phyloP scores from a whole-genome alignment of 2,797 vertebrate species.

The Argya squamiceps region DNA sequence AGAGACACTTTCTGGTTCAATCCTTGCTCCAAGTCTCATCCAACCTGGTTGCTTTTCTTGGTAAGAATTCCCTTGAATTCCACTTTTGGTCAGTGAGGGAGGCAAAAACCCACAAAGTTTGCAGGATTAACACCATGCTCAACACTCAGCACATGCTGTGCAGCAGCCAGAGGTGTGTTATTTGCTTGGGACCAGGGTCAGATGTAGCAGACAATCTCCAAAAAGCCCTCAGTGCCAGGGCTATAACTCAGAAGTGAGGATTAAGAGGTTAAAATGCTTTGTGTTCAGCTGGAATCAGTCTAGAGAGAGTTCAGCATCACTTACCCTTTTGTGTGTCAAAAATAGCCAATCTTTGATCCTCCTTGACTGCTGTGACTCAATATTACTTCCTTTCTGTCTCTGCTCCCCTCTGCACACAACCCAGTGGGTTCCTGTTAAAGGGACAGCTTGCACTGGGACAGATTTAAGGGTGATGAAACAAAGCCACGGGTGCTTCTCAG shows the following conservation, averaged over 20 bases:
- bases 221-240: neutral
- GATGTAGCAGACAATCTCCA: neutral
- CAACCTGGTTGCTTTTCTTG: neutral
- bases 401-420: neutral
- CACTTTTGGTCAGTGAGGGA: neutral
- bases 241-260: neutral
- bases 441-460: neutral
- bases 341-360: neutral
- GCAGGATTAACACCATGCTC: neutral
- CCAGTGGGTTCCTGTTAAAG: neutral
- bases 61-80: neutral
- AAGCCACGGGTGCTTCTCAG: neutral
- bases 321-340: neutral
- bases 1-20: neutral
- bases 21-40: neutral
- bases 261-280: constrained; percentile 29
- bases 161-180: neutral
- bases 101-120: neutral
- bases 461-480: neutral
- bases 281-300: neutral
- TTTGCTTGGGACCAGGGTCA: neutral
- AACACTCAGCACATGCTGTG: neutral
- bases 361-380: neutral
- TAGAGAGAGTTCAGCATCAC: constrained; percentile 12
- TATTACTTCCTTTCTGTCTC: neutral